Base-by-base conservation (phyloP, 2,113 vertebrate genomes). In the Tachysurus fulvidraco region DNA sequence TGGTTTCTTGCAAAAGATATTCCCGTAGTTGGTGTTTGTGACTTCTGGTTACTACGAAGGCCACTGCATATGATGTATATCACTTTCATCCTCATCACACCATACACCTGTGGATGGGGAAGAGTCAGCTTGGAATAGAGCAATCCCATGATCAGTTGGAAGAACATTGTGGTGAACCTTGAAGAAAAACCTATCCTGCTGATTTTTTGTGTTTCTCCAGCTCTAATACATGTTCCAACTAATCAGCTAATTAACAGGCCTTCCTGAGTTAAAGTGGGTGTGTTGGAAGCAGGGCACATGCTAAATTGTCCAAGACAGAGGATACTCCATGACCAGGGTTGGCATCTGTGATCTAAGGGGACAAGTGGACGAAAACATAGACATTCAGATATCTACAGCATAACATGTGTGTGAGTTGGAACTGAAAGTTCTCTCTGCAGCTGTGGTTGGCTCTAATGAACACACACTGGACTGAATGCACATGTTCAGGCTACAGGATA, bases 371-470 rank as follows among this genome's bases (percentile, higher is more conserved):
- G 28, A 8, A 77, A 77, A 54, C 74, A 77, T 21, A 54, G 6
- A n/a, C 74, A 36, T 52, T 57, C 30, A 54, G 17, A 30, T 79
- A 57, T 79, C 3, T 1, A 57, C 30, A 81, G 55, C 19, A 60
- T 23, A 44, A 44, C 17, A 0, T 77, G 54, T 55, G 36, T 83
- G 30, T 28, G 36, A 54, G 64, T 54, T 69, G 11, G 23, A 83
- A 83, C 23, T 89, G 65, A 85, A 64, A 36, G 11, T 81, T 81
- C 60, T 13, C 44, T 55, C 50, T 59, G n/a, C 85, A 84, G 85
- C 85, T 89, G 82, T 81, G 64, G 64, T 57, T 89, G 84, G 44
- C 69, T 85, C 54, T 23, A 30, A 88, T 55, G 46, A 59, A 52
- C 5, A 30, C 41, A 88, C 50, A 77, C n/a, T 41, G 30, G 67